A percentile compares a stretch with the other conserved stretches of the same genome.
These are phyloP conservation scores for Ommatoiulus sabulosus DNA, from an alignment of 2,888 invertebrate species.

Conservation along the genomic window DNA sequence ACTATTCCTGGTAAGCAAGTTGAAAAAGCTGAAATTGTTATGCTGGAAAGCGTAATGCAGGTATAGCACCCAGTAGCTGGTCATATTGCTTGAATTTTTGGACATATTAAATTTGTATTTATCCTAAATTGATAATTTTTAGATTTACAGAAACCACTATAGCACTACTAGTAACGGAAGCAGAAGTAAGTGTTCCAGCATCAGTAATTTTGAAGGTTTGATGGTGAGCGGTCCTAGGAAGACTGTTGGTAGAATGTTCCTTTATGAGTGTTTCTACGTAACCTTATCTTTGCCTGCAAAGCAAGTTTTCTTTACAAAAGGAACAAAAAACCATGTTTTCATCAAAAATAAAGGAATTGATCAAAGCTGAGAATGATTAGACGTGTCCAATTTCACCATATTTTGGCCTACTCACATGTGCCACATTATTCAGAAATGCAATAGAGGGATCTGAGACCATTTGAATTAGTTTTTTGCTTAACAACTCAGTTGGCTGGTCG, in stretches of 20 bases:
- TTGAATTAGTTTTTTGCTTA: conserved; percentile 12
- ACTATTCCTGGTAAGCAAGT: not conserved
- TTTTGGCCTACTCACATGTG: not conserved
- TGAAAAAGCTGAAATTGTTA: not conserved
- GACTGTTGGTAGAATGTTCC: not conserved
- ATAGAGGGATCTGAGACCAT: not conserved
- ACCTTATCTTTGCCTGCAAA: not conserved
- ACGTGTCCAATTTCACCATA: conserved; percentile 7
- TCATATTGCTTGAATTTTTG: not conserved
- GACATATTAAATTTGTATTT: too few relatives aligned
- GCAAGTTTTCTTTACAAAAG: not conserved
- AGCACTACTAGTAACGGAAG: not conserved
- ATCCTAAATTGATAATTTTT: not conserved
- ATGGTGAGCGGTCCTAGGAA: not conserved
- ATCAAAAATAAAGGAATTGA: not conserved
- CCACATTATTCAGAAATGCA: not conserved
- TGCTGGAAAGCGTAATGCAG: not conserved
- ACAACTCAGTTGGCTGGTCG: not conserved
- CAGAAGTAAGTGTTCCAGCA: not conserved
- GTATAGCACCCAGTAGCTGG: not conserved
- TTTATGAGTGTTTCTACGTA: not conserved
- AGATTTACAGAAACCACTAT: not conserved
- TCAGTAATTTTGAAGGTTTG: not conserved
- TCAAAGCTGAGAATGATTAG: not conserved
- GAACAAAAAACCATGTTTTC: not conserved